Base-by-base conservation (phyloP, 2,113 vertebrate species). In the Phrynosoma blainvillii region DNA sequence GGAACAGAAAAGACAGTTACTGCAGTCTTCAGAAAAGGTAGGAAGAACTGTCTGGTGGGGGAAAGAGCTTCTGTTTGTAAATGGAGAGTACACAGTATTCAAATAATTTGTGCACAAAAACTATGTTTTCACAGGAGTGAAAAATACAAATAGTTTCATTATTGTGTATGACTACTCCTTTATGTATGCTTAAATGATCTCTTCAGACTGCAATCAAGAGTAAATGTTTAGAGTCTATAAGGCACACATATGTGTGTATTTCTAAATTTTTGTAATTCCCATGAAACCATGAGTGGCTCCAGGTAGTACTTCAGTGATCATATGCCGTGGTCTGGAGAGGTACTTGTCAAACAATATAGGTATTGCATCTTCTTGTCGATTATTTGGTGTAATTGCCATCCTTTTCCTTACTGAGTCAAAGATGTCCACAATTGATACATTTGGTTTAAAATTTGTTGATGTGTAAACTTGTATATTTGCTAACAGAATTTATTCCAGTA, bases 1-100 rank as follows among this genome's bases (percentile, higher is more conserved):
- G 56, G 93, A 96, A 89, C 99, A 97, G 94, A 99, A 96, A 93
- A 97, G 94, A 68, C 97, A 97, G 79, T 94, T 97, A 32, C 92
- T 96, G 1, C 97, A 98, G 65, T 92, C 94, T 7, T 84, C 96
- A 87, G 95, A 96, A 88, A 96, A 96, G 96, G 97, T 97, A 95
- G 0, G 80, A 80, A 84, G 1, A 16, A 18, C 42, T 68, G 85
- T 3, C 82, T 86, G 30, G 52, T 42, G 68, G 27, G 25, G 27
- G 30, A 25, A 27, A 70, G 56, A 5, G 4, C 8, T 86, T 42
- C 81, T 81, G 71, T 14, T 3, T 40, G 42, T 77, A 85, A 40
- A 47, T 47, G 36, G 27, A 65, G 59, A 83, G 4, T 65, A 12
- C 54, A 62, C 42, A 82, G 25, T 32, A 21, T 82, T 59, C 23